These are phyloP conservation scores for Epinephelus cyanopodus DNA, from an alignment of 2,113 vertebrate genomes.

Conservation along the genomic window DNA sequence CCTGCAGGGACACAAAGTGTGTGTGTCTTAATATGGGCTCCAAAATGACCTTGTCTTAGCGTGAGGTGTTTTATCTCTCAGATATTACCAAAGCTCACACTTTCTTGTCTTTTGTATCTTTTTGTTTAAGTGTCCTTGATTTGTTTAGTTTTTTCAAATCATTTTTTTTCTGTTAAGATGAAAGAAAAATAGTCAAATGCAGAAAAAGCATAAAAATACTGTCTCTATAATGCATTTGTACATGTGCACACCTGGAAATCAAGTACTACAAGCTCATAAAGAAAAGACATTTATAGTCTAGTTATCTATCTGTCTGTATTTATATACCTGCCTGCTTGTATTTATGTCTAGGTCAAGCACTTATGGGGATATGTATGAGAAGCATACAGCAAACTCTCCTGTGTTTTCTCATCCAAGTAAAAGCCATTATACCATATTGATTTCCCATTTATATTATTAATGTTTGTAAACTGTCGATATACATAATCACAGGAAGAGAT, in stretches of 20 bases:
- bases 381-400: background rate
- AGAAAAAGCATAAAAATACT: background rate
- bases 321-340: background rate
- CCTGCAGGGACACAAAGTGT: slow-evolving; percentile 9
- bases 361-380: background rate
- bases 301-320: background rate
- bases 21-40: slow-evolving; percentile 10
- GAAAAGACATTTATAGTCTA: background rate
- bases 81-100: too few species aligned
- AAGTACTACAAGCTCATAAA: background rate
- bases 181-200: background rate
- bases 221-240: background rate
- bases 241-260: background rate
- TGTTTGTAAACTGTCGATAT: background rate
- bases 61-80: background rate
- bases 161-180: background rate
- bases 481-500: background rate
- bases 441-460: background rate
- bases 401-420: background rate
- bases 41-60: background rate
- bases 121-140: slow-evolving; percentile 16
- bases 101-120: background rate
- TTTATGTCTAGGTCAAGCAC: background rate
- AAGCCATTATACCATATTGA: slow-evolving; percentile 8
- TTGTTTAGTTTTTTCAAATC: background rate